Base-by-base conservation (phyloP, 2,888 invertebrate genomes). In the Trissonchulus sp. region DNA sequence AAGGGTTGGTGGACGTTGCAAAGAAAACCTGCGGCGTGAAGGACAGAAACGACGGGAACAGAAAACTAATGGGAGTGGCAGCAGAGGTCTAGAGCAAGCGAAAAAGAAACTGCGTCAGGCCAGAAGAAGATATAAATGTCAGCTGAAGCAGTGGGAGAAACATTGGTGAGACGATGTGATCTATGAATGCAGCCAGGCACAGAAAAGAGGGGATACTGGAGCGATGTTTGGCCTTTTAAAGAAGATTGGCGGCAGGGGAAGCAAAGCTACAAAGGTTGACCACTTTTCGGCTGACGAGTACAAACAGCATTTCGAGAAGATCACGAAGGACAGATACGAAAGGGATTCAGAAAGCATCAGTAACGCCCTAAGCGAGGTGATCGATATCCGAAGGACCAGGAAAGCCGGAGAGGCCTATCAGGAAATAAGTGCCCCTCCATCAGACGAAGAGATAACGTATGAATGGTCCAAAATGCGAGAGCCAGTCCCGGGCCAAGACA, bases 1-100 rank as follows among this genome's bases (percentile, higher is more conserved):
- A 65, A 65, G 15, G 65, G 28, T 34, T 65, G 15, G 15, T 65
- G 31, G 65, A 65, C 15, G n/a, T n/a, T n/a, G n/a, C n/a, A n/a
- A n/a, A n/a, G n/a, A n/a, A n/a, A n/a, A n/a, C n/a, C n/a, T n/a
- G n/a, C n/a, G n/a, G n/a, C n/a, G n/a, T n/a, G n/a, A n/a, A n/a
- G 31, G 34, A 65, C 65, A 34, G 34, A 65, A 34, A 65, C 65
- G 65, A 65, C 65, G 65, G 34, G 65, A 65, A 65, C 65, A 65
- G 34, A 30, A 65, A n/a, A n/a, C n/a, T n/a, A n/a, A n/a, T n/a
- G n/a, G n/a, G n/a, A n/a, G n/a, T n/a, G 60, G n/a, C 60, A n/a
- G 60, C n/a, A 60, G 18, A 60, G n/a, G 60, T 18, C 18, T 60
- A 60, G n/a, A 60, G 18, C 60, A n/a, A 60, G n/a, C n/a, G n/a